A percentile compares a stretch with the other conserved stretches of the same genome.
Conservation (phyloP, 2,797 vertebrate species). For the Serranus cabrilla region DNA sequence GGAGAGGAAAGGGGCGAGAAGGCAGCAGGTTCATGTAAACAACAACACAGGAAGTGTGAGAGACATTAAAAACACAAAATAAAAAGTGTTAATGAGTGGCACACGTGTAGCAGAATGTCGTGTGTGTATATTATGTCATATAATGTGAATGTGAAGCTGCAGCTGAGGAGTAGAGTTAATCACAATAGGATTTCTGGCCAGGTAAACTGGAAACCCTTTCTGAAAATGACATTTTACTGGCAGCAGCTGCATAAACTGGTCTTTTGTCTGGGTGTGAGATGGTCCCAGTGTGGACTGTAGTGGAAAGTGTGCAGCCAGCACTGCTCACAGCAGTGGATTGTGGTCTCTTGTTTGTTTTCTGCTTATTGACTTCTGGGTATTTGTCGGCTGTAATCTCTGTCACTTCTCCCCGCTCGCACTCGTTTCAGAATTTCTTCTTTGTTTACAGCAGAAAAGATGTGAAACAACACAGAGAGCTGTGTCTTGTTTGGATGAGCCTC, state of each 20-base stretch:
- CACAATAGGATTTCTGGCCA: not conserved
- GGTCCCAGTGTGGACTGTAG: constrained; percentile 15
- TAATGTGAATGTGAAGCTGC: not conserved
- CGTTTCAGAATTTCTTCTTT: constrained; percentile 20
- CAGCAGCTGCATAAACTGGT: not conserved
- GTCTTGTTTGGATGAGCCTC: constrained; percentile 21
- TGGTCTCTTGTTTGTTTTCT: constrained; percentile 37
- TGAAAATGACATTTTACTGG: not conserved
- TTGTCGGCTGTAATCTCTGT: constrained; percentile 30
- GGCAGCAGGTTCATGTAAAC: constrained; percentile 71
- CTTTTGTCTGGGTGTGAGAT: not conserved
- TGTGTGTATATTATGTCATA: not conserved
- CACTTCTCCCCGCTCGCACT: constrained; percentile 2
- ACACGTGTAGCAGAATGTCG: constrained; percentile 17
- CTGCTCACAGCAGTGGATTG: constrained; percentile 25
- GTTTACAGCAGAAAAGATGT: constrained; percentile 9
- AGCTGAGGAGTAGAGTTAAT: not conserved
- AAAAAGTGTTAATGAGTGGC: constrained; percentile 1
- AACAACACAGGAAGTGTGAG: constrained; percentile 17
- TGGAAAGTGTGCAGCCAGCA: constrained; percentile 6
- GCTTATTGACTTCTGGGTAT: constrained; percentile 39
- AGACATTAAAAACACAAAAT: constrained; percentile 5
- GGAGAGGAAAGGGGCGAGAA: constrained; percentile 18
- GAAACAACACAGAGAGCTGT: not conserved
- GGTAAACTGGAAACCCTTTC: not conserved